A percentile compares a stretch with the other conserved stretches of the same genome.
phyloP scores from a whole-genome alignment of 1,140 invertebrate genomes.

The Drosophila leontia region DNA sequence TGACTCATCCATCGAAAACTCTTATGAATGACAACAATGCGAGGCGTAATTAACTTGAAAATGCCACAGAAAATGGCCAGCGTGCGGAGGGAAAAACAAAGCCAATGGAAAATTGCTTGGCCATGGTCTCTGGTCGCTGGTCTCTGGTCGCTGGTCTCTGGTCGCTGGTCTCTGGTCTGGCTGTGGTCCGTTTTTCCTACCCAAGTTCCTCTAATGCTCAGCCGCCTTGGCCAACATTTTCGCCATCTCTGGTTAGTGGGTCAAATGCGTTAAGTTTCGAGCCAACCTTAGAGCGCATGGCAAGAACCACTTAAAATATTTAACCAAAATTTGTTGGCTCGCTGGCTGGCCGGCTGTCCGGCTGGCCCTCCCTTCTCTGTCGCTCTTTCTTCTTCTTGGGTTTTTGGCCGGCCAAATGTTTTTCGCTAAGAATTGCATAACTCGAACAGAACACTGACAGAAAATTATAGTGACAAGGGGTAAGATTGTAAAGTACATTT shows the following conservation, averaged over 20 bases:
- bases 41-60: conserved; percentile 73
- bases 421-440: conserved; percentile 66
- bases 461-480: too few relatives aligned
- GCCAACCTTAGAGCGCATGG: conserved; percentile 71
- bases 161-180: conserved; percentile 27
- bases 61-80: conserved; percentile 45
- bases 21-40: conserved; percentile 75
- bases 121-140: conserved; percentile 37
- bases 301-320: conserved; percentile 81
- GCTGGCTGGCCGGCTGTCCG: background rate
- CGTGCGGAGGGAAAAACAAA: conserved; percentile 36
- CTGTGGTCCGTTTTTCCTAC: conserved; percentile 14
- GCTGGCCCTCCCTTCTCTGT: conserved; percentile 26
- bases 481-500: too few relatives aligned
- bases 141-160: too few relatives aligned
- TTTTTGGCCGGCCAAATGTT: conserved; percentile 41
- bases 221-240: conserved; percentile 38
- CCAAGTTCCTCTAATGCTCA: conserved; percentile 17
- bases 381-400: conserved; percentile 23
- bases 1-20: conserved; percentile 58
- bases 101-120: conserved; percentile 55
- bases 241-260: conserved; percentile 58
- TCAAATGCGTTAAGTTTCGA: conserved; percentile 77
- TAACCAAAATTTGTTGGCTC: conserved; percentile 59
- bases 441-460: conserved; percentile 27